These are phyloP conservation scores for Pachypanchax playfairii DNA, from an alignment of 2,113 vertebrate genomes.

Conservation along the genomic window DNA sequence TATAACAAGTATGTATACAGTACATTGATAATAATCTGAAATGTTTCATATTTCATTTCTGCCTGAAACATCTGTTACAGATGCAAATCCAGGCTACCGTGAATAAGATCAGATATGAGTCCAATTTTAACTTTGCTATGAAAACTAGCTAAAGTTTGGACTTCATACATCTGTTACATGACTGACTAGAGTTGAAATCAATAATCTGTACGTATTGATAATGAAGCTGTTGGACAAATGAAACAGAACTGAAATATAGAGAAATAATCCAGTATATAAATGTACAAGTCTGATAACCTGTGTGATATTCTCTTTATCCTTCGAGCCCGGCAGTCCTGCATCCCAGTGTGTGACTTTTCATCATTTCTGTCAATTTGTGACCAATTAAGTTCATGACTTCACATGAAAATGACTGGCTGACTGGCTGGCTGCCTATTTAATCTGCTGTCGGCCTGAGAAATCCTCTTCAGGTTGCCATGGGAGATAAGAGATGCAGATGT, in stretches of 20 bases:
- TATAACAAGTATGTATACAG: no score
- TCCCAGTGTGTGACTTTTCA: constrained; percentile 12
- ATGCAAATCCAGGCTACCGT: no score
- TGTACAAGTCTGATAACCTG: background rate
- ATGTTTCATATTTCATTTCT: no score
- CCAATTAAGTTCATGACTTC: constrained; percentile 25
- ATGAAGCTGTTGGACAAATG: no score
- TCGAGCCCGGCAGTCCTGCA: background rate
- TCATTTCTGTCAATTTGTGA: constrained; percentile 10
- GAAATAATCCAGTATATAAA: background rate
- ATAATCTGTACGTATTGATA: no score
- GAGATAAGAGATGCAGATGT: constrained; percentile 58
- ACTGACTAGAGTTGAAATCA: no score
- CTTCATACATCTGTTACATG: no score
- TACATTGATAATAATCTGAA: no score
- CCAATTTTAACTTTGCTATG: no score
- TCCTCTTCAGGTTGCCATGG: constrained; percentile 36
- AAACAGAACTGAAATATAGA: background rate
- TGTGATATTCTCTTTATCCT: background rate
- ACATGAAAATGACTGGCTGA: constrained; percentile 24
- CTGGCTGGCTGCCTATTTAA: constrained; percentile 13
- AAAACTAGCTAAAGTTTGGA: no score
- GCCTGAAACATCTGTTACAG: no score
- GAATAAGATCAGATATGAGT: no score
- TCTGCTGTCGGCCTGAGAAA: constrained; percentile 18